Evolutionary conservation across 2,888 invertebrate species (phyloP), one percentile per base, ranked within the genome.

Genomic region (Chromoteleia sp.): DNA sequence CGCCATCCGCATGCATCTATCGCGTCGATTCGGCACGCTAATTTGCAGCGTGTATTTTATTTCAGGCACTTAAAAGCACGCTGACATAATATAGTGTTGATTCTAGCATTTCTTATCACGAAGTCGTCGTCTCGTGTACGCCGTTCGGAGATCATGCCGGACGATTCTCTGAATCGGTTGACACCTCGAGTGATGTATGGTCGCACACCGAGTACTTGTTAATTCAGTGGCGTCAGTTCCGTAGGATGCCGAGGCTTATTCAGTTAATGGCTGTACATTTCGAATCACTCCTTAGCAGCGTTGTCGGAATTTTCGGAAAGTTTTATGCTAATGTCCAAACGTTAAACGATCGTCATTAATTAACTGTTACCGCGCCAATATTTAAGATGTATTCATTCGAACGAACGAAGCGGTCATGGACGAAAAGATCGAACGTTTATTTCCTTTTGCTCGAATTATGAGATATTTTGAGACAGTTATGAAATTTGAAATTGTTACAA

Each of bases 101-200:
- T 52, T 52, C 68, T 58, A 50, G 65, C 50, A 50, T 58, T 58
- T 19, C 58, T 58, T 67, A 48, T 43, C 65, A 54, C 68, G 50
- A 50, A 68, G 39, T 12, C 45, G 83, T 79, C 83, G 86, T 85
- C 86, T 86, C 87, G 87, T 87, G 88, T 86, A 87, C 83, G 84
- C 82, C 84, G 84, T 87, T 87, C 85, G 82, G 83, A 89, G 88
- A 89, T 88, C 88, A 88, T 80, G 86, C 85, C 85, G 87, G 85
- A 87, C 88, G 88, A 89, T 89, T 89, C 89, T 85, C 84, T 87
- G 89, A 89, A 89, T 86, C 86, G 86, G 86, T 87, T 88, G 89
- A 89, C 89, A 89, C 87, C 87, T 87, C 84, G 78, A 74, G 88
- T 89, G 88, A 89, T 89, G 86, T 87, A 88, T 86, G 87, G 86